Percentiles rank a stretch among this genome's conserved stretches.
Conservation (phyloP, 2,888 invertebrate genomes). For the Heliconius ethilla region DNA sequence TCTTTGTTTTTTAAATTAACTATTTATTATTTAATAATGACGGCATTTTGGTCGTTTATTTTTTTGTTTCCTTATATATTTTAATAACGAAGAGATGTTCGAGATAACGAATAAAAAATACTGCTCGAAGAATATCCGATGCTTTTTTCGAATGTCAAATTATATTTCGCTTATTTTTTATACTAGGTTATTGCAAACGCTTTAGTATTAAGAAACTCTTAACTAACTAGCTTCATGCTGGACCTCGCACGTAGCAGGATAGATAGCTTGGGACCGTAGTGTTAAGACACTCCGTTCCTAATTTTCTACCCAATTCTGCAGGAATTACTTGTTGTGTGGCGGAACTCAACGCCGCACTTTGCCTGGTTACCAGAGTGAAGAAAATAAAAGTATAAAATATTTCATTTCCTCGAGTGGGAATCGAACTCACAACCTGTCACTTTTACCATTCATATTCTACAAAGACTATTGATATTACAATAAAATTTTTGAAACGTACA, state of each 20-base stretch:
- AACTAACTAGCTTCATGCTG: too few relatives aligned
- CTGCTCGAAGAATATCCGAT: background rate
- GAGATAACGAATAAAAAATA: background rate
- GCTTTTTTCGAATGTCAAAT: background rate
- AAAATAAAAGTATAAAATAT: background rate
- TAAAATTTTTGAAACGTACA: background rate
- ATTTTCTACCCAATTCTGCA: background rate
- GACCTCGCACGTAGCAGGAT: too few relatives aligned
- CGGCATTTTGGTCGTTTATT: background rate
- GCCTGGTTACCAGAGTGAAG: background rate
- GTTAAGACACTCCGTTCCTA: background rate
- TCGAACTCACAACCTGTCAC: background rate
- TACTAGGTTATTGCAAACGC: too few relatives aligned
- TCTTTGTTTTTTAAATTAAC: conserved; percentile 1
- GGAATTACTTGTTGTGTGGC: background rate
- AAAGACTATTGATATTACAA: background rate
- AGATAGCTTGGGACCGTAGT: background rate
- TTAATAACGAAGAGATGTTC: background rate
- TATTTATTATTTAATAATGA: conserved; percentile 17
- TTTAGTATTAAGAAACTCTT: too few relatives aligned
- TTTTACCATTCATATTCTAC: background rate
- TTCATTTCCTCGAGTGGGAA: background rate
- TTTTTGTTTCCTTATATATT: background rate
- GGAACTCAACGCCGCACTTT: background rate
- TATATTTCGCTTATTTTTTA: background rate